These are phyloP conservation scores for Drosophila prostipennis DNA, from an alignment of 2,888 invertebrate species.

Conservation along the genomic window DNA sequence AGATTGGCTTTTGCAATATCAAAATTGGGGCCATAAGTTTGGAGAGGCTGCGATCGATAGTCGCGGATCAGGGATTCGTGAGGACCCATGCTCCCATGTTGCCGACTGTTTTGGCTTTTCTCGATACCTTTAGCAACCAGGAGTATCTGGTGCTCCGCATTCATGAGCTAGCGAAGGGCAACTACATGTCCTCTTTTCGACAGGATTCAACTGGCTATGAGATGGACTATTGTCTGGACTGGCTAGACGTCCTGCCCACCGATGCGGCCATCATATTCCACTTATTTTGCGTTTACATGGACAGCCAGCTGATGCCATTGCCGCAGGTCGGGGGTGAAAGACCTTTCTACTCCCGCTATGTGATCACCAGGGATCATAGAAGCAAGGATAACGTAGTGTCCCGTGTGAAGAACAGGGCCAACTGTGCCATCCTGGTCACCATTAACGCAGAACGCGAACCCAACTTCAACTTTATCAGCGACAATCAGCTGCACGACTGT, in stretches of 20 bases:
- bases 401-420: slow-evolving; percentile 82
- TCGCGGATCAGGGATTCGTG: slow-evolving; percentile 85
- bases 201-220: slow-evolving; percentile 90
- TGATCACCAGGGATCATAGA: slow-evolving; percentile 81
- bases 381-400: slow-evolving; percentile 79
- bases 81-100: slow-evolving; percentile 78
- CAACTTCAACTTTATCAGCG: slow-evolving; percentile 84
- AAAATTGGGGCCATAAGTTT: slow-evolving; percentile 89
- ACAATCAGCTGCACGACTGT: slow-evolving; percentile 88
- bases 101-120: slow-evolving; percentile 89
- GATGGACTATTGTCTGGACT: slow-evolving; percentile 88
- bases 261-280: slow-evolving; percentile 95
- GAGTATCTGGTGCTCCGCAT: slow-evolving; percentile 93
- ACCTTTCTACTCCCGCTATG: slow-evolving; percentile 86
- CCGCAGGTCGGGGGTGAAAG: slow-evolving; percentile 87
- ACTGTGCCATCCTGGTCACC: slow-evolving; percentile 83
- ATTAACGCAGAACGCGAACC: slow-evolving; percentile 76
- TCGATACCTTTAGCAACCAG: slow-evolving; percentile 93
- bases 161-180: slow-evolving; percentile 90
- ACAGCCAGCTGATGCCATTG: slow-evolving; percentile 90
- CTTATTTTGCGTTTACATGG: slow-evolving; percentile 93
- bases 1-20: slow-evolving; percentile 88
- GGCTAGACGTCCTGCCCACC: slow-evolving; percentile 93
- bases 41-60: slow-evolving; percentile 90
- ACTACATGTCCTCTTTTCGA: slow-evolving; percentile 93